A percentile compares a stretch with the other conserved stretches of the same genome.
phyloP scores from a whole-genome alignment of 2,888 invertebrate genomes.

The Tribolium freemani region DNA sequence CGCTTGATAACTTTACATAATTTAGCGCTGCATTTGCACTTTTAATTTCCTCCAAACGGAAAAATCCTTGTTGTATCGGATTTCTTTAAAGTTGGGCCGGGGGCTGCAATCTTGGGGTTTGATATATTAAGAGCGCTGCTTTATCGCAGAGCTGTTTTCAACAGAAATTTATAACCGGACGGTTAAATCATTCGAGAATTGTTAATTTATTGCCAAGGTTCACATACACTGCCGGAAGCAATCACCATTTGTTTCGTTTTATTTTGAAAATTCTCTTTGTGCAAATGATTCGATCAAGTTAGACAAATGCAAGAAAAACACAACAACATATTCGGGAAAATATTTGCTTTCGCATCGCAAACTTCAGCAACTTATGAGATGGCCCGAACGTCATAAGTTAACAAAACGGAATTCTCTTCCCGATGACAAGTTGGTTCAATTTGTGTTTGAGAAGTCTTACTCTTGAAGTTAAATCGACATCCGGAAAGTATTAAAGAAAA shows the following conservation, averaged over 20 bases:
- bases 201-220: slow-evolving; percentile 24
- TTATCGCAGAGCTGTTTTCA: slow-evolving; percentile 32
- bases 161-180: slow-evolving; percentile 31
- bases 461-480: not conserved
- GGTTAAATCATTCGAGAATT: slow-evolving; percentile 30
- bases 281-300: not conserved
- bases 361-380: not conserved
- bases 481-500: not conserved
- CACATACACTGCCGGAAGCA: not conserved
- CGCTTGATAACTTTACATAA: slow-evolving; percentile 28
- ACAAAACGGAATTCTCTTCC: slow-evolving; percentile 6
- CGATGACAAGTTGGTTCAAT: slow-evolving; percentile 51
- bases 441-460: slow-evolving; percentile 46
- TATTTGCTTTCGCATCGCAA: not conserved
- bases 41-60: not conserved
- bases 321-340: not conserved
- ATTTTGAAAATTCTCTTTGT: not conserved
- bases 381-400: not conserved
- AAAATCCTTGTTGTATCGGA: not conserved
- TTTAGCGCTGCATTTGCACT: slow-evolving; percentile 30
- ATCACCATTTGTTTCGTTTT: not conserved
- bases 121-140: slow-evolving; percentile 27
- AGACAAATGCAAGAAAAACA: not conserved
- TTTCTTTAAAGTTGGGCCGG: not conserved
- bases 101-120: slow-evolving; percentile 24